These are phyloP conservation scores for Lytechinus variegatus DNA, from an alignment of 35 echinoderm and acorn worm genomes.

Conservation along the genomic window DNA sequence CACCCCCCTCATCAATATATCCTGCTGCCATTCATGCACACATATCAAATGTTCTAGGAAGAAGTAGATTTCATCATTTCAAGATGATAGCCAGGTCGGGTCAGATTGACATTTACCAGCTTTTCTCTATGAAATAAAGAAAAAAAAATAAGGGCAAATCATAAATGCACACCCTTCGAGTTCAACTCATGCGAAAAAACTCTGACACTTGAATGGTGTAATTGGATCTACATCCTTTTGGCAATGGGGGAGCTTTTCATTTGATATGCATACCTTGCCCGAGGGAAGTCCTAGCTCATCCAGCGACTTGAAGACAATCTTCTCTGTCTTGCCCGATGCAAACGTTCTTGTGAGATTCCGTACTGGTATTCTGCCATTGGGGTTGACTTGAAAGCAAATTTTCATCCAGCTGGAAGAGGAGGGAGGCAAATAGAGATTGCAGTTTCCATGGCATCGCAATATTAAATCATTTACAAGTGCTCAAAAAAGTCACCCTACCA, in stretches of 20 bases:
- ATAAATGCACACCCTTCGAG: background rate
- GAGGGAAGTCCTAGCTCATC: slow-evolving; percentile 89
- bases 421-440: slow-evolving; percentile 26
- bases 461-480: background rate
- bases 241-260: background rate
- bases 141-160: background rate
- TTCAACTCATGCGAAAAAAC: background rate
- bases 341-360: slow-evolving; percentile 92
- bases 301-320: slow-evolving; percentile 93
- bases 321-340: slow-evolving; percentile 94
- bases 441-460: background rate
- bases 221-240: background rate
- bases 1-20: background rate
- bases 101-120: background rate
- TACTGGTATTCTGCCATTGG: slow-evolving; percentile 91
- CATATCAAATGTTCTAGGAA: background rate
- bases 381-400: slow-evolving; percentile 95
- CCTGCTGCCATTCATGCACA: too few relatives aligned
- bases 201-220: background rate
- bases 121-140: background rate
- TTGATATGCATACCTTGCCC: slow-evolving; percentile 71
- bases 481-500: background rate
- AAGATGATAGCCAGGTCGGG: background rate
- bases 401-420: slow-evolving; percentile 86
- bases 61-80: background rate